Evolutionary conservation across 2,113 vertebrate genomes (phyloP), one percentile per base, ranked within the genome.

Genomic region (Atherinomorus stipes): DNA sequence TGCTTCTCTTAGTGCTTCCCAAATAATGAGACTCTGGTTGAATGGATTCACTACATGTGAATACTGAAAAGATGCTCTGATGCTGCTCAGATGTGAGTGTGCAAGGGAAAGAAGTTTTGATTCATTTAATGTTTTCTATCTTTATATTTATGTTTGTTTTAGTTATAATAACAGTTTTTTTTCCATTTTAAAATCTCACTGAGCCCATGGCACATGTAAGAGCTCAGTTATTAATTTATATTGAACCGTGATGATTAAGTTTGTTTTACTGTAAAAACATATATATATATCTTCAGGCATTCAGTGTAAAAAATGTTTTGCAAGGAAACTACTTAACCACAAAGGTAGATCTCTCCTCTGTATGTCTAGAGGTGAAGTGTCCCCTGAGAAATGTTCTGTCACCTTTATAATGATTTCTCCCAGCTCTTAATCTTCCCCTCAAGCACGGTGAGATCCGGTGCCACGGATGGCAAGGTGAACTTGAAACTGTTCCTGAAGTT

Each of bases 391-490:
- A 66, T 65, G 42, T 53, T 80, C 67, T 74, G 79, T 87, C 86
- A 88, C 86, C 88, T 89, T 84, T 86, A 87, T 85, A 85, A 76
- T 81, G 85, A 88, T 84, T 90, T 79, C 53, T 31, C 76, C 74
- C 74, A 71, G 66, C 76, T 85, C 77, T 81, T 88, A 76, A 84
- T 81, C 56, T 78, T 80, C 80, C 76, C 82, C 74, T 85, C 54
- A 37, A 80, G 71, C 81, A 73, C 4, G 9, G 77, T 52, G 73
- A 66, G 75, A 80, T 75, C 64, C 64, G 40, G 65, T 53, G 77
- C 45, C 73, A 49, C 59, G 76, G 86, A 78, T 50, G 57, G 68
- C 68, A 74, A 65, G 71, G 78, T 77, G 81, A 85, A 75, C 72
- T 79, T 82, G 64, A 88, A 86, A 84, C 79, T 83, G 74, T 68